phyloP scores from a whole-genome alignment of 2,888 invertebrate genomes.

The Drosophila koepferae region DNA sequence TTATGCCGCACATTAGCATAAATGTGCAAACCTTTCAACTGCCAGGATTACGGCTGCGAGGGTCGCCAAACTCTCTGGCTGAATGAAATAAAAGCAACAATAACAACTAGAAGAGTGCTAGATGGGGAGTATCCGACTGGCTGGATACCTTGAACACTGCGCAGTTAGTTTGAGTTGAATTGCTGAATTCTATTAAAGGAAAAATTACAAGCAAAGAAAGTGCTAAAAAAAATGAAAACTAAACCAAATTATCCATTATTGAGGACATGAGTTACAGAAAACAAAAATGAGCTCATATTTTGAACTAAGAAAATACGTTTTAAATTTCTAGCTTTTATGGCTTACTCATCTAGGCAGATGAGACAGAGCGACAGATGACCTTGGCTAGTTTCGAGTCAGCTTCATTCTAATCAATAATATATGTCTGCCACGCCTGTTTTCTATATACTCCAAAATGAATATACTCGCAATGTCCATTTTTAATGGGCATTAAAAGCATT shows the following conservation, averaged over 20 bases:
- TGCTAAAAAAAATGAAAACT: no score
- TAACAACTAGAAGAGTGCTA: background rate
- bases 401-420: no score
- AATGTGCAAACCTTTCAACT: slow-evolving; percentile 38
- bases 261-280: no score
- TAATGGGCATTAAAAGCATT: slow-evolving; percentile 19
- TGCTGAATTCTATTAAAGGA: background rate
- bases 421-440: background rate
- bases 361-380: no score
- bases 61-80: slow-evolving; percentile 41
- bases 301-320: no score
- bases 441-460: background rate
- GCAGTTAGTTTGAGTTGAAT: background rate
- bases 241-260: no score
- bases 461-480: background rate
- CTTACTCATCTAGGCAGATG: background rate
- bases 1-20: slow-evolving; percentile 56
- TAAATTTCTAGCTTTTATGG: no score
- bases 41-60: slow-evolving; percentile 18
- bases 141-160: background rate
- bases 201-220: background rate
- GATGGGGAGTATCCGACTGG: background rate
- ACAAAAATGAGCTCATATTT: no score
- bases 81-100: background rate
- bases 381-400: background rate